These are phyloP conservation scores for Poeciliopsis paucimaculata DNA, from an alignment of 2,797 vertebrate genomes.

Conservation along the genomic window DNA sequence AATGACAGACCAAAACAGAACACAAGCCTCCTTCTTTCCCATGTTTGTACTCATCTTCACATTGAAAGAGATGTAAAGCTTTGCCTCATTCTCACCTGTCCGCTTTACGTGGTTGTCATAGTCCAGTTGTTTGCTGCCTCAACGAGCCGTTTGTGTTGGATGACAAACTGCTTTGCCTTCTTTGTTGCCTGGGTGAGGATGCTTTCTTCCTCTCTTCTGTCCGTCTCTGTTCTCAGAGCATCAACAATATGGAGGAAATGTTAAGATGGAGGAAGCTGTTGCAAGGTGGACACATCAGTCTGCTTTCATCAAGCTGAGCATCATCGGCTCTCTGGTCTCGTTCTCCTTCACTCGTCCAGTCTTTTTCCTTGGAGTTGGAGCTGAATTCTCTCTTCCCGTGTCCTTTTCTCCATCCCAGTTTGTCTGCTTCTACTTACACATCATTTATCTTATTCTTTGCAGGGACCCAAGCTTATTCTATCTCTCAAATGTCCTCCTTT, in stretches of 20 bases:
- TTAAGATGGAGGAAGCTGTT: slow-evolving; percentile 77
- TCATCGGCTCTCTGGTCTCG: slow-evolving; percentile 36
- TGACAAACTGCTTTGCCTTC: slow-evolving; percentile 28
- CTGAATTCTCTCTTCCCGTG: slow-evolving; percentile 33
- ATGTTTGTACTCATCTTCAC: not conserved
- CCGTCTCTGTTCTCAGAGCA: slow-evolving; percentile 26
- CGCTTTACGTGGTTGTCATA: slow-evolving; percentile 37
- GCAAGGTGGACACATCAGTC: slow-evolving; percentile 67
- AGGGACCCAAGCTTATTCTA: slow-evolving; percentile 30
- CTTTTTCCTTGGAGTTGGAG: slow-evolving; percentile 22
- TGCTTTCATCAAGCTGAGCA: slow-evolving; percentile 33
- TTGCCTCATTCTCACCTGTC: slow-evolving; percentile 60
- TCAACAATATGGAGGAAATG: slow-evolving; percentile 61
- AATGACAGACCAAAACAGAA: slow-evolving; percentile 32
- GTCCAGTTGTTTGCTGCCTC: slow-evolving; percentile 25
- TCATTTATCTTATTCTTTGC: slow-evolving; percentile 26
- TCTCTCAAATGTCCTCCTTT: slow-evolving; percentile 14
- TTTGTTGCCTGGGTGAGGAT: slow-evolving; percentile 38
- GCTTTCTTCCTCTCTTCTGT: slow-evolving; percentile 35
- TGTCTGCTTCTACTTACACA: slow-evolving; percentile 21
- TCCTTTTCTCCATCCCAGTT: slow-evolving; percentile 57
- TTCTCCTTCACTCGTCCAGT: slow-evolving; percentile 53
- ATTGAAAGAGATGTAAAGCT: slow-evolving; percentile 16
- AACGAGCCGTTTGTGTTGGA: not conserved
- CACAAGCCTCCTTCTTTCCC: slow-evolving; percentile 8